Conservation (phyloP, 2,888 invertebrate genomes). For the Trichopria drosophilae region DNA sequence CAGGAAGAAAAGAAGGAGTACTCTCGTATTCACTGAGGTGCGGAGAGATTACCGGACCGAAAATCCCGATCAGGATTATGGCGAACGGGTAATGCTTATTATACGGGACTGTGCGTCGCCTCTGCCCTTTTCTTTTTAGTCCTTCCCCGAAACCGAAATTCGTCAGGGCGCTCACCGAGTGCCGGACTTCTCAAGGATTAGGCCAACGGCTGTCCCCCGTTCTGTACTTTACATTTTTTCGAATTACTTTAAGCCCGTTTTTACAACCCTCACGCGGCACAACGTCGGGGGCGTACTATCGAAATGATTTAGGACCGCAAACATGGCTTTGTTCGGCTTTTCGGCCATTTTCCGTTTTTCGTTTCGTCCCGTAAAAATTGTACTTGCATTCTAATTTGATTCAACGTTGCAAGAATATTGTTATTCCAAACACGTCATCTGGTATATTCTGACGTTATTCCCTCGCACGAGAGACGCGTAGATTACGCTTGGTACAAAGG, state of each 20-base stretch:
- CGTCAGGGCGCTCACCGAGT: slow-evolving; percentile 2
- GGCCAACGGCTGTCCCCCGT: slow-evolving; percentile 1
- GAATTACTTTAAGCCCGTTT: slow-evolving; percentile 27
- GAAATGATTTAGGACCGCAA: slow-evolving; percentile 27
- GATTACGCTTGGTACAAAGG: too few species aligned
- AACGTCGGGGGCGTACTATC: not conserved
- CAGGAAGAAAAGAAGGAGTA: slow-evolving; percentile 47
- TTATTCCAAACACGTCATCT: too few species aligned
- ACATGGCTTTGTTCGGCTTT: slow-evolving; percentile 28
- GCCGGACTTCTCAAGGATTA: slow-evolving; percentile 21
- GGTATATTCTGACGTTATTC: too few species aligned
- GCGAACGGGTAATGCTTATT: slow-evolving; percentile 48
- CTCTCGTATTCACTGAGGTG: slow-evolving; percentile 43
- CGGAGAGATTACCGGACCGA: slow-evolving; percentile 40
- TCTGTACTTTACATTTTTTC: slow-evolving; percentile 27
- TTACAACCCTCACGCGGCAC: too few species aligned
- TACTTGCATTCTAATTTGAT: too few species aligned
- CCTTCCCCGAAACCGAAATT: slow-evolving; percentile 1
- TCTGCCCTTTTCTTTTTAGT: slow-evolving; percentile 1
- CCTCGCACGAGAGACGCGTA: too few species aligned
- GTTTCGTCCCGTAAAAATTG: too few species aligned
- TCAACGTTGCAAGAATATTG: too few species aligned
- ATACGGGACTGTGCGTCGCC: slow-evolving; percentile 34
- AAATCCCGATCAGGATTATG: slow-evolving; percentile 52
- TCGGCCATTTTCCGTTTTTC: slow-evolving; percentile 20